Evolutionary conservation across 2,113 vertebrate genomes (phyloP).

Genomic region (Theristicus caerulescens): DNA sequence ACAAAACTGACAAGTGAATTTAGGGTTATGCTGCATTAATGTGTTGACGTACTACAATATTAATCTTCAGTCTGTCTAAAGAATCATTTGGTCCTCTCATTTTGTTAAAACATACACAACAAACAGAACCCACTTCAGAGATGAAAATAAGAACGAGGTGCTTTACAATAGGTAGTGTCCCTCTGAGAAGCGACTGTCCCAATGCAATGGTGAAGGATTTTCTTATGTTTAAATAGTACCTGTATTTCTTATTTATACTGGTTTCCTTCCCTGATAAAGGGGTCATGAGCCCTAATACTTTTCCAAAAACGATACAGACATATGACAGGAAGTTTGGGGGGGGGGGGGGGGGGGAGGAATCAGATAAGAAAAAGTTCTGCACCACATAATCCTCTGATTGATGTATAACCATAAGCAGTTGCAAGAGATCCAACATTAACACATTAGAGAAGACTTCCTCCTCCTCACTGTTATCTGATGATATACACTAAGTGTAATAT

Average conservation of each 20-base stretch:
- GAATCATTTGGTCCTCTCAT: constrained; percentile 63
- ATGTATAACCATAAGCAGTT: neutral
- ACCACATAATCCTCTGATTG: neutral
- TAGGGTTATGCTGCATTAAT: constrained; percentile 42
- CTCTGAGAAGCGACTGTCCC: neutral
- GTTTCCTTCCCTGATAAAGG: neutral
- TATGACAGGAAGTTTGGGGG: neutral
- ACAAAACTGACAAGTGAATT: constrained; percentile 21
- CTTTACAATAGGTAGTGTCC: neutral
- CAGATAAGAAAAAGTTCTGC: neutral
- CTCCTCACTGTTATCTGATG: neutral
- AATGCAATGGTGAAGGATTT: neutral
- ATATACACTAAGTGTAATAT: neutral
- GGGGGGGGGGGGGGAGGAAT: neutral
- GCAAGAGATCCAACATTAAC: neutral
- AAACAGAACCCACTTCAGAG: neutral
- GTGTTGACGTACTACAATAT: neutral
- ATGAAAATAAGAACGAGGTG: neutral
- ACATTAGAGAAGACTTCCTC: neutral
- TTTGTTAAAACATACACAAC: neutral
- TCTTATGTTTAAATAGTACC: neutral
- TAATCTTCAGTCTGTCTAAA: constrained; percentile 3
- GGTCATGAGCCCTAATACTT: neutral
- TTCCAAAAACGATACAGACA: neutral
- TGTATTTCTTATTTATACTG: neutral